These are phyloP conservation scores for Mesorhabditis spiculigera DNA, from an alignment of 2,888 invertebrate species.

Conservation along the genomic window DNA sequence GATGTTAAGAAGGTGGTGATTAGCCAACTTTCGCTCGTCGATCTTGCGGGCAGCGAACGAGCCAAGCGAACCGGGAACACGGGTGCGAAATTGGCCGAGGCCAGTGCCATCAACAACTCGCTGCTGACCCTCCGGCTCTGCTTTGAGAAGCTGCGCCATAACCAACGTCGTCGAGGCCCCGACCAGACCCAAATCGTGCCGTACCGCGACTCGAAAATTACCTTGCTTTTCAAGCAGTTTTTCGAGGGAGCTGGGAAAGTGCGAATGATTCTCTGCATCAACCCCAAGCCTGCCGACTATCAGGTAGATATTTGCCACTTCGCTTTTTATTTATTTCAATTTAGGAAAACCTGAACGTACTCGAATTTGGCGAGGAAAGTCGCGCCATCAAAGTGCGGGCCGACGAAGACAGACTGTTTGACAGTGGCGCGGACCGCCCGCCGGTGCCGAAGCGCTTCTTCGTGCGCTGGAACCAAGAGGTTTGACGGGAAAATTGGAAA, in stretches of 20 bases:
- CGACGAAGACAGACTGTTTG: slow-evolving; percentile 26
- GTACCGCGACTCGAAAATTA: slow-evolving; percentile 88
- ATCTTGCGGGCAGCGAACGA: slow-evolving; percentile 93
- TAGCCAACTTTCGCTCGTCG: slow-evolving; percentile 89
- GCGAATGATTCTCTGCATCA: slow-evolving; percentile 92
- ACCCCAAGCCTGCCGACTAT: slow-evolving; percentile 85
- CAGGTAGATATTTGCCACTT: slow-evolving; percentile 70
- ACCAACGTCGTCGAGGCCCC: slow-evolving; percentile 19
- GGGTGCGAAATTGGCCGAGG: slow-evolving; percentile 71
- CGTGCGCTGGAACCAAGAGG: slow-evolving; percentile 35
- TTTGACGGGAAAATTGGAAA: slow-evolving; percentile 18
- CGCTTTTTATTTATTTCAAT: slow-evolving; percentile 13
- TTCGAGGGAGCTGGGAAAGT: slow-evolving; percentile 89
- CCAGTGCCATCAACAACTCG: slow-evolving; percentile 89
- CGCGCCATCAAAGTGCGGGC: slow-evolving; percentile 72
- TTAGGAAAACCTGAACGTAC: slow-evolving; percentile 71
- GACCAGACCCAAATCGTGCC: slow-evolving; percentile 70
- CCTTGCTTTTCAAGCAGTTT: slow-evolving; percentile 91
- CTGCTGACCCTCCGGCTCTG: slow-evolving; percentile 88
- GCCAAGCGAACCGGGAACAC: slow-evolving; percentile 86
- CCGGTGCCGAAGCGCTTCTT: slow-evolving; percentile 72
- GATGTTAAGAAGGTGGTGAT: slow-evolving; percentile 70
- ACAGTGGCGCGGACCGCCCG: slow-evolving; percentile 66
- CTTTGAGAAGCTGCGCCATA: slow-evolving; percentile 67
- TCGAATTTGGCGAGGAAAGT: slow-evolving; percentile 94